Evolutionary conservation across 2,113 vertebrate species (phyloP), one percentile per base, ranked within the genome.

Genomic region (Pangasianodon hypophthalmus): DNA sequence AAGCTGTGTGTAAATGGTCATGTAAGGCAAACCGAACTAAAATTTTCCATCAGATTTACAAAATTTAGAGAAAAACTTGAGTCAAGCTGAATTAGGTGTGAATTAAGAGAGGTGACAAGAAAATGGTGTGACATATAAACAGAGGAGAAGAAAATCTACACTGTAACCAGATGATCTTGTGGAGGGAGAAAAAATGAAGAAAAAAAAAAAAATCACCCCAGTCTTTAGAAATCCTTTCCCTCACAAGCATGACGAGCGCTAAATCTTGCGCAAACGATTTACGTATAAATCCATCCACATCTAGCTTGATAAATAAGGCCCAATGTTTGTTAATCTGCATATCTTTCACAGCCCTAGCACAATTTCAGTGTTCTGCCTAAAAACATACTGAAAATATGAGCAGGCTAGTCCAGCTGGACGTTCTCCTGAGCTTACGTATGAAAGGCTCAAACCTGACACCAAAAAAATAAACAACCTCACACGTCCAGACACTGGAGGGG

Each of bases 391-490:
- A 26, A 46, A 77, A 77, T 26, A 46, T 1, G 9, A 58, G 52
- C 54, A 37, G 50, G 32, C 52, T 24, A 75, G 83, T 88, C 54
- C 79, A 85, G 19, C 87, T 60, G 85, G 84, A 90, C 81, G 29
- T 73, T 85, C 56, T 37, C 29, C 87, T 62, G 79, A 84, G 48
- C 37, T 77, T 44, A 19, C 56, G 77, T 89, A 88, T 29, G 46
- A 67, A 56, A 14, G 11, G 52, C 77, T 91, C 89, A 90, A 90
- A 91, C 88, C 89, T 90, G 87, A 84, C 91, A 87, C 81, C 11
- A 41, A 91, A 50, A 85, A 88, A 90, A 91, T 88, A 90, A 85
- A 79, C 90, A 52, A 84, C 71, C 80, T 64, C 86, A 79, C 89
- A 79, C 37, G 48, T 69, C 16, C 71, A 90, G 71, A 37, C 44